phyloP scores from a whole-genome alignment of 2,797 vertebrate species.

The Helicolenus hilgendorfi region DNA sequence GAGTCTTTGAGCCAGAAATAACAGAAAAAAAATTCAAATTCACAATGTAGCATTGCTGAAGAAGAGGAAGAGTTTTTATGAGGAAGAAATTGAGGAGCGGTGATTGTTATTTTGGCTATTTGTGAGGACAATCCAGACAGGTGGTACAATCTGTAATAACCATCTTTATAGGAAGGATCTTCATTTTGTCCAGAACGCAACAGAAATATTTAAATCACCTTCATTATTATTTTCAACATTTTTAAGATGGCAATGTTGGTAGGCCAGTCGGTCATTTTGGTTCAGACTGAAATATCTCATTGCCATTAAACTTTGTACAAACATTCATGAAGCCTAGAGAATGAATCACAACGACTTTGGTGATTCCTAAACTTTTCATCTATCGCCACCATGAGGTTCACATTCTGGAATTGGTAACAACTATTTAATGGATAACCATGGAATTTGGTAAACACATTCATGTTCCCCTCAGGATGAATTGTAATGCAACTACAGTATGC shows the following conservation, averaged over 20 bases:
- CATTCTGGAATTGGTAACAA: background rate
- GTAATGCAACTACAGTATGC: background rate
- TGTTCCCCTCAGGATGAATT: background rate
- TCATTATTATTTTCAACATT: background rate
- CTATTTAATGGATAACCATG: background rate
- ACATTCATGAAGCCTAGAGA: too few species aligned
- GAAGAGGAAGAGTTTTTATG: background rate
- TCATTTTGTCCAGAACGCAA: background rate
- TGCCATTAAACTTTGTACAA: background rate
- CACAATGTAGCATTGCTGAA: background rate
- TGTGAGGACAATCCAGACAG: background rate
- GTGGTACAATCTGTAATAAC: background rate
- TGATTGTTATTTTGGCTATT: background rate
- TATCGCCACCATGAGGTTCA: background rate
- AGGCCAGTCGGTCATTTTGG: background rate
- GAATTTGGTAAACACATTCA: background rate
- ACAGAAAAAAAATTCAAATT: background rate
- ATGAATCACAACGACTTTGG: background rate
- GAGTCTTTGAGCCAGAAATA: slow-evolving; percentile 5
- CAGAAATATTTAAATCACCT: background rate
- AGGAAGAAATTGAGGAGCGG: background rate
- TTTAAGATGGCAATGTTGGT: background rate
- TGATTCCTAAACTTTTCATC: background rate
- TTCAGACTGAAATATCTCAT: background rate
- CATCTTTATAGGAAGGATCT: background rate